Evolutionary conservation across 2,113 vertebrate species (phyloP).

Genomic region (Cricetomys ansorgei): DNA sequence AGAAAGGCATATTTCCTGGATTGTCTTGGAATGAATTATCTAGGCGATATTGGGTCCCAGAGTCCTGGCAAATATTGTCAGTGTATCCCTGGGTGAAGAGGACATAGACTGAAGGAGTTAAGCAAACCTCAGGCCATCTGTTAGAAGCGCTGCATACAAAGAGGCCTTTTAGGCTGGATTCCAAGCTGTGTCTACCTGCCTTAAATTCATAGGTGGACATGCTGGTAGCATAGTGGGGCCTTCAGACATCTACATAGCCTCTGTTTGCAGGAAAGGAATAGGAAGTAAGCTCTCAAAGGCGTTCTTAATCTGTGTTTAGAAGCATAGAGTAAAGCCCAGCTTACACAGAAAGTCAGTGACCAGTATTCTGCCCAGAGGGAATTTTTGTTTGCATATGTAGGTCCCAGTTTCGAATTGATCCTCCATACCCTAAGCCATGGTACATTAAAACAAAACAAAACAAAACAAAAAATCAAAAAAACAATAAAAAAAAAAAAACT

Average conservation of each 20-base stretch:
- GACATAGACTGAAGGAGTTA: too few relatives aligned
- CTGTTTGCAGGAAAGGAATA: not conserved
- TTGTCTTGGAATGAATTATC: not conserved
- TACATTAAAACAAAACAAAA: too few relatives aligned
- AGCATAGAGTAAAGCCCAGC: not conserved
- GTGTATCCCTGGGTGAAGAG: not conserved
- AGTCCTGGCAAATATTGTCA: not conserved
- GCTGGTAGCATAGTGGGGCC: fast-evolving
- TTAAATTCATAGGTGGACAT: not conserved
- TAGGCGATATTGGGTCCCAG: fast-evolving
- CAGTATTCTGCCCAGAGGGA: not conserved
- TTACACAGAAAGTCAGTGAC: not conserved
- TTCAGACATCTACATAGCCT: too few relatives aligned
- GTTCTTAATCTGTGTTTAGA: not conserved
- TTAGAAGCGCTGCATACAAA: not conserved
- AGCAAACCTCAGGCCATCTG: not conserved
- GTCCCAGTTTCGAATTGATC: not conserved
- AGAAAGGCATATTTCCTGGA: not conserved
- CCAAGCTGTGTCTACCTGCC: not conserved
- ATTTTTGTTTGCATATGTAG: not conserved
- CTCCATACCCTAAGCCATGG: not conserved
- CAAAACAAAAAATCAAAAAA: too few relatives aligned
- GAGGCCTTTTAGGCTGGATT: not conserved
- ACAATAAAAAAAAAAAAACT: not conserved
- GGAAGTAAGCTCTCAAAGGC: not conserved